Evolutionary conservation across 2,113 vertebrate species (phyloP).

Genomic region (Calcarius ornatus): DNA sequence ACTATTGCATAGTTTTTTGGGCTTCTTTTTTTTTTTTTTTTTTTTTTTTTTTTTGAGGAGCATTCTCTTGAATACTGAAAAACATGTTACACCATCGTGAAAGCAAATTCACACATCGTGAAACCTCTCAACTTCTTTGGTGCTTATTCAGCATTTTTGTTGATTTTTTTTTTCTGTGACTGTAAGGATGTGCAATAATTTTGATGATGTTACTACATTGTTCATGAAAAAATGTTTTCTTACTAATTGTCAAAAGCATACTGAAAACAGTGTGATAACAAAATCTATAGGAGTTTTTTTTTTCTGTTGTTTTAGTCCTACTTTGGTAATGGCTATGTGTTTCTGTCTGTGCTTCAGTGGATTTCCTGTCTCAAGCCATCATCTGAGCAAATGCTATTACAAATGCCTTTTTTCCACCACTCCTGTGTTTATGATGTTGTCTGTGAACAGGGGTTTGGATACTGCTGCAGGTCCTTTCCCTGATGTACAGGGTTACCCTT

Average conservation of each 20-base stretch:
- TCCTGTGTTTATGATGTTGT: neutral
- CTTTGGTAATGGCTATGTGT: neutral
- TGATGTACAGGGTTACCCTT: neutral
- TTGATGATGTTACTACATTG: neutral
- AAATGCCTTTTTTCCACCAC: neutral
- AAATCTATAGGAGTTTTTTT: fast-evolving
- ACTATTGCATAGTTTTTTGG: neutral
- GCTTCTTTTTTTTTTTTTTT: neutral
- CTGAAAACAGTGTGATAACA: neutral
- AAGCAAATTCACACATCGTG: neutral
- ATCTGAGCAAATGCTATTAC: neutral
- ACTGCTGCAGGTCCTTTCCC: neutral
- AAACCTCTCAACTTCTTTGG: neutral
- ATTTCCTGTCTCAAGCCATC: neutral
- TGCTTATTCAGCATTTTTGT: neutral
- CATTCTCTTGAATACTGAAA: neutral
- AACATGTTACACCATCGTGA: neutral
- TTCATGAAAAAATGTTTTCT: neutral
- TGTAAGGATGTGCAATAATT: neutral
- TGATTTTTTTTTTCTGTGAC: neutral
- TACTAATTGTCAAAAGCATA: neutral
- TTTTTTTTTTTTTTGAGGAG: neutral
- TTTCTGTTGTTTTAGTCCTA: neutral
- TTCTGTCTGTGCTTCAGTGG: neutral
- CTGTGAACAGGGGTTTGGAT: neutral